phyloP scores from a whole-genome alignment of 2,797 vertebrate species.

The Pseudomugil gertrudae region DNA sequence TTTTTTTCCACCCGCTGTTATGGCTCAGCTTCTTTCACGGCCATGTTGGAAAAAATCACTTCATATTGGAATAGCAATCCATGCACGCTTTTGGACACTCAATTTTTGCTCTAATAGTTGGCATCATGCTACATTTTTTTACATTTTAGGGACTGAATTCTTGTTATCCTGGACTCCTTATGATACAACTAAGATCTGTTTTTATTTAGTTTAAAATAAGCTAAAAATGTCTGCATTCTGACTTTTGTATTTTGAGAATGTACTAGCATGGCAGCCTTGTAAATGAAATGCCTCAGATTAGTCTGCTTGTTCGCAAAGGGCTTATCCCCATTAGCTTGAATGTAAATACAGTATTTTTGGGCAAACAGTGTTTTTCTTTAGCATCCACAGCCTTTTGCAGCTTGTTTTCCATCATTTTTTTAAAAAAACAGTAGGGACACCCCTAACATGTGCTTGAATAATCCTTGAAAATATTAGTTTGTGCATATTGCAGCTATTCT shows the following conservation, averaged over 20 bases:
- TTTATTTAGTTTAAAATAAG: conserved; percentile 26
- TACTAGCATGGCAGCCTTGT: conserved; percentile 63
- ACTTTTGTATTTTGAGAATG: conserved; percentile 61
- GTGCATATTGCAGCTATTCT: conserved; percentile 5
- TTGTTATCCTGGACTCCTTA: conserved; percentile 30
- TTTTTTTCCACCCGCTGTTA: not conserved
- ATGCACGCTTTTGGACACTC: conserved; percentile 27
- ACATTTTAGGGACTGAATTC: conserved; percentile 32
- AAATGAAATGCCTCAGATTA: conserved; percentile 64
- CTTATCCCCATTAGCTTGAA: conserved; percentile 53
- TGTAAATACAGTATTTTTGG: conserved; percentile 44
- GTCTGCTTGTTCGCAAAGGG: conserved; percentile 41
- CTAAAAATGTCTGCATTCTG: conserved; percentile 16
- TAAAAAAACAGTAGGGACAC: conserved; percentile 21
- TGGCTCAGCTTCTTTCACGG: conserved; percentile 12
- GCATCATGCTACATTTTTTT: conserved; percentile 12
- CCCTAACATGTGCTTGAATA: conserved; percentile 44
- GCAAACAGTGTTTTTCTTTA: not conserved
- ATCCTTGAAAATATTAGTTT: not conserved
- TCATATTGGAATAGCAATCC: conserved; percentile 26
- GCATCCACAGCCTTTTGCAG: conserved; percentile 13
- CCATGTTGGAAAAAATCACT: conserved; percentile 12
- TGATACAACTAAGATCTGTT: conserved; percentile 41
- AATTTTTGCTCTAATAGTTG: conserved; percentile 3
- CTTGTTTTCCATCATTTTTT: conserved; percentile 14